Evolutionary conservation across 2,797 vertebrate species (phyloP), one percentile per base, ranked within the genome.

Genomic region (Potorous gilbertii): DNA sequence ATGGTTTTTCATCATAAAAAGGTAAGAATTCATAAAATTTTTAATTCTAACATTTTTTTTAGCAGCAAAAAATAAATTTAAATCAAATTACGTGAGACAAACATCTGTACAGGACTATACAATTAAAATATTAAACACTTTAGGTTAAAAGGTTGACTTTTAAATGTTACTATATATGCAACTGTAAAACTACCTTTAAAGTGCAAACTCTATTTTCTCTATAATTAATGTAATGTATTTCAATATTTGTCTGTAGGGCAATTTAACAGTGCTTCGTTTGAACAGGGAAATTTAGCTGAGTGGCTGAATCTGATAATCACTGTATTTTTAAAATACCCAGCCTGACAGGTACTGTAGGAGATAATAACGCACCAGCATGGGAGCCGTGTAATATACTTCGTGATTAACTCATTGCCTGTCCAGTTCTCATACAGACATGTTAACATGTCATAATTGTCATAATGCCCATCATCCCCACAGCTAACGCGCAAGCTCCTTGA

Each of bases 341-440:
- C 98, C 98, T 98, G 98, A 98, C 98, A 98, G 96, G 97, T 97
- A 98, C 96, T 98, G 97, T 97, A 98, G 96, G 97, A 98, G 98
- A 98, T 98, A 99, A 99, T 99, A 99, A 99, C 97, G 90, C 98
- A 99, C 95, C 99, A 99, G 99, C 99, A 99, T 99, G 99, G 98
- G 99, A 99, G 99, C 98, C 97, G 97, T 99, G 99, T 99, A 99
- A 99, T 99, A 99, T 98, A 98, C 98, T 99, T 98, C 98, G 99
- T 99, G 99, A 99, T 99, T 99, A 99, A 99, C 99, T 99, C 99
- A 99, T 99, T 99, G 99, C 99, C 99, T 99, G 99, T 99, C 99
- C 99, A 99, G 99, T 99, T 99, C 98, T 98, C 98, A 98, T 98
- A 99, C 98, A 99, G 99, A 99, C 99, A 99, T 99, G 99, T 99